phyloP scores from a whole-genome alignment of 2,888 invertebrate species.

The Stegana nigrithorax region DNA sequence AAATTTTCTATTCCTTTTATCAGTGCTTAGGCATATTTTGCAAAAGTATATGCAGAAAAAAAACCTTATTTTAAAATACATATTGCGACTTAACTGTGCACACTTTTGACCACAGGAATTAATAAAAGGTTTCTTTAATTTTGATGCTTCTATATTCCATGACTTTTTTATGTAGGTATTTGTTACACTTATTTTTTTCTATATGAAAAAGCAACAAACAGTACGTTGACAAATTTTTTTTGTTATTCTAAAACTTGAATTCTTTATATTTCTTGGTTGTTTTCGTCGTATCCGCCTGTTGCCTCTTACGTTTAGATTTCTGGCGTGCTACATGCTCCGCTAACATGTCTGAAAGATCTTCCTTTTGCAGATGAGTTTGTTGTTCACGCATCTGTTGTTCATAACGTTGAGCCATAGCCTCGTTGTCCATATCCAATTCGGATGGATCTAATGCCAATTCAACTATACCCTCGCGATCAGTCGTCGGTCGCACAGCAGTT shows the following conservation, averaged over 20 bases:
- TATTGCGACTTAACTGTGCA: too few species aligned
- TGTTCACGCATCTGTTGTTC: constrained; percentile 96
- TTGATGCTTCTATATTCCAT: background rate
- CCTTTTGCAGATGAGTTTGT: constrained; percentile 87
- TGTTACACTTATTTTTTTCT: background rate
- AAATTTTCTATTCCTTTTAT: too few species aligned
- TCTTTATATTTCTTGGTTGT: constrained; percentile 97
- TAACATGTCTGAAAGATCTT: constrained; percentile 98
- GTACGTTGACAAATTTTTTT: background rate
- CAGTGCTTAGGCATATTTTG: too few species aligned
- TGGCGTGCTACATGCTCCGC: constrained; percentile 98
- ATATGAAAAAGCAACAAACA: background rate
- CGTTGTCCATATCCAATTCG: constrained; percentile 94
- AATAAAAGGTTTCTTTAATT: background rate
- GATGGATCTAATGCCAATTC: constrained; percentile 98
- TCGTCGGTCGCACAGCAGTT: constrained; percentile 60
- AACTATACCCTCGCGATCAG: constrained; percentile 78
- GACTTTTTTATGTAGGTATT: too few species aligned
- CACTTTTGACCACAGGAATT: background rate
- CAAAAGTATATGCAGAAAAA: too few species aligned
- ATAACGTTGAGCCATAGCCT: constrained; percentile 95
- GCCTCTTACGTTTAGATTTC: constrained; percentile 93
- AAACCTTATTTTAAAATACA: too few species aligned
- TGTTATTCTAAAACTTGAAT: constrained; percentile 85
- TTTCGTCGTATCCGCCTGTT: constrained; percentile 87